Percentiles rank a stretch among this genome's conserved stretches.
phyloP scores from a whole-genome alignment of 2,888 invertebrate species.

The Zeuzera pyrina region DNA sequence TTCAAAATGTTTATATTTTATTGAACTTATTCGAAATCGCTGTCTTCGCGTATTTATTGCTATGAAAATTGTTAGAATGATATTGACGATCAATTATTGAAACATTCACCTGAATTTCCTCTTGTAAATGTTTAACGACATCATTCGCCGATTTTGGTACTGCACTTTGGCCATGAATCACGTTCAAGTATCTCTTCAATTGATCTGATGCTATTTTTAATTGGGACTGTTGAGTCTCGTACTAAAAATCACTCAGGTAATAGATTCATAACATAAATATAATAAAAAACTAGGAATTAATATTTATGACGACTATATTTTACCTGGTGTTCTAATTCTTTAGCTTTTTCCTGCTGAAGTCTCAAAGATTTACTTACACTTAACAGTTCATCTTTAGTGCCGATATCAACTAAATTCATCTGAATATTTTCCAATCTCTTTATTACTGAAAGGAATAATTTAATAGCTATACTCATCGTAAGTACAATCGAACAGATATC shows the following conservation, averaged over 20 bases:
- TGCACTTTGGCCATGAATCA: constrained; percentile 64
- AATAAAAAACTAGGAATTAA: not conserved
- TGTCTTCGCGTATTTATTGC: too few species aligned
- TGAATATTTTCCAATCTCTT: constrained; percentile 66
- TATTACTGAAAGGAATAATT: constrained; percentile 56
- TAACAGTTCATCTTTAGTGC: constrained; percentile 78
- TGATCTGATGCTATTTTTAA: constrained; percentile 66
- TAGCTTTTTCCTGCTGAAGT: constrained; percentile 66
- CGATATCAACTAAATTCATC: constrained; percentile 76
- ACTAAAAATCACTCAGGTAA: constrained; percentile 27
- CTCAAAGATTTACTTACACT: constrained; percentile 59
- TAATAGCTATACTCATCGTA: too few species aligned
- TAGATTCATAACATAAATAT: not conserved
- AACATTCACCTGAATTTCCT: constrained; percentile 80
- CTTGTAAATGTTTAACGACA: constrained; percentile 80
- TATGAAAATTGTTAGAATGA: too few species aligned
- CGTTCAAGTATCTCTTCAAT: constrained; percentile 77
- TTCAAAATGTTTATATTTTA: too few species aligned
- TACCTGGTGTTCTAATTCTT: constrained; percentile 62
- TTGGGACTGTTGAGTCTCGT: constrained; percentile 57
- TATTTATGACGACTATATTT: constrained; percentile 1
- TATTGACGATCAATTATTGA: constrained; percentile 4
- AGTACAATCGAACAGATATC: not conserved
- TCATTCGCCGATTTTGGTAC: constrained; percentile 72
- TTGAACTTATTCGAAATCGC: too few species aligned